Conservation (phyloP, 1,140 invertebrate species). For the Halotydeus destructor region DNA sequence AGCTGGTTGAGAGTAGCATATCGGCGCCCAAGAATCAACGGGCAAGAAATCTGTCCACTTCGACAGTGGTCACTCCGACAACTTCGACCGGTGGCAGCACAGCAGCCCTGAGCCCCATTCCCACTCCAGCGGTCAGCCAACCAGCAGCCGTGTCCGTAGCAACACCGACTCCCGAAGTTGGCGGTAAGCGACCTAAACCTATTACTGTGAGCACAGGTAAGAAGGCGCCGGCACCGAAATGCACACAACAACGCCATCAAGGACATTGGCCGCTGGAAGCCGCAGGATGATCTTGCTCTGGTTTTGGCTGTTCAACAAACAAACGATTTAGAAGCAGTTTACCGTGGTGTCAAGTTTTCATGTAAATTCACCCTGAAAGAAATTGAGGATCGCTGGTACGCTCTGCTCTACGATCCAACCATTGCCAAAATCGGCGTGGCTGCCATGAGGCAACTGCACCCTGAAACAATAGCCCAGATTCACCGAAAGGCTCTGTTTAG, state of each 20-base stretch:
- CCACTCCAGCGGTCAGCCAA: not conserved
- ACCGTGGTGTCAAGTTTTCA: constrained; percentile 82
- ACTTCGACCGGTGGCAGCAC: not conserved
- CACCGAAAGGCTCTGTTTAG: constrained; percentile 74
- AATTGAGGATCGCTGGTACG: constrained; percentile 86
- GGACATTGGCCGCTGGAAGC: constrained; percentile 86
- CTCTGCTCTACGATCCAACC: constrained; percentile 71
- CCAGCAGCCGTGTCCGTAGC: not conserved
- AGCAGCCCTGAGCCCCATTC: not conserved
- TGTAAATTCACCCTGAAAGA: constrained; percentile 83
- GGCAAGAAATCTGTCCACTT: not conserved
- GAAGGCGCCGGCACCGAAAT: constrained; percentile 24
- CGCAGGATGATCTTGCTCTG: constrained; percentile 79
- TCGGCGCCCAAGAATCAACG: constrained; percentile 13
- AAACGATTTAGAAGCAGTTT: constrained; percentile 63
- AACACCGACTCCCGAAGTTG: not conserved
- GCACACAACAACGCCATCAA: constrained; percentile 43
- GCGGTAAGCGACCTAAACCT: not conserved
- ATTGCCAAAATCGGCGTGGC: constrained; percentile 49
- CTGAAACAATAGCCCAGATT: constrained; percentile 61
- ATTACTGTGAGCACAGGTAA: not conserved
- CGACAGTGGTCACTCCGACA: not conserved
- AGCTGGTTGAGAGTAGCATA: constrained; percentile 47
- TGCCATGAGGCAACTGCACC: constrained; percentile 79
- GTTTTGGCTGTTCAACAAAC: constrained; percentile 85